Conservation (phyloP, 2,888 invertebrate genomes). For the Sesamia inferens region DNA sequence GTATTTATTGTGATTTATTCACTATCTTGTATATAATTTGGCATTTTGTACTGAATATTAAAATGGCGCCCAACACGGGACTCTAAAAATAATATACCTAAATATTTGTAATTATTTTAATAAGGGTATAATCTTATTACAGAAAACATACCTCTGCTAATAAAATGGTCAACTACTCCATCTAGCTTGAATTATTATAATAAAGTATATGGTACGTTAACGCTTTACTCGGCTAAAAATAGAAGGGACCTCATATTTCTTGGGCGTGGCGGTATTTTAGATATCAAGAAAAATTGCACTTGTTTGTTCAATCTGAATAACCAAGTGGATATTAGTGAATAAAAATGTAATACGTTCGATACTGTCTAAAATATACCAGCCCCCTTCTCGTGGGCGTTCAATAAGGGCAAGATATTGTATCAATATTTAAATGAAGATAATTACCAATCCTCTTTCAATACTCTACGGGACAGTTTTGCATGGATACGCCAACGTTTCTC, state of each 20-base stretch:
- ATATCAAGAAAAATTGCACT: not conserved
- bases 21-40: not conserved
- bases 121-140: not conserved
- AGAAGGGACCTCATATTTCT: constrained; percentile 20
- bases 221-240: constrained; percentile 37
- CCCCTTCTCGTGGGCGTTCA: constrained; percentile 6
- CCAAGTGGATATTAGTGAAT: not conserved
- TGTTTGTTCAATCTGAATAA: not conserved
- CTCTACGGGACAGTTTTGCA: constrained; percentile 21
- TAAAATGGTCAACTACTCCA: not conserved
- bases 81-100: not conserved
- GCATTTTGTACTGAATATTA: not conserved
- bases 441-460: constrained; percentile 31
- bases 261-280: constrained; percentile 8
- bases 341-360: not conserved
- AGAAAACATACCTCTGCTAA: not conserved
- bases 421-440: constrained; percentile 47
- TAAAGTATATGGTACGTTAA: not conserved
- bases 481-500: not conserved
- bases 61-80: constrained; percentile 24
- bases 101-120: not conserved
- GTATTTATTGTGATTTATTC: not conserved
- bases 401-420: constrained; percentile 26
- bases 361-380: constrained; percentile 15
- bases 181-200: constrained; percentile 15